Evolutionary conservation across 2,113 vertebrate genomes (phyloP), one percentile per base, ranked within the genome.

Genomic region (Pongo abelii): DNA sequence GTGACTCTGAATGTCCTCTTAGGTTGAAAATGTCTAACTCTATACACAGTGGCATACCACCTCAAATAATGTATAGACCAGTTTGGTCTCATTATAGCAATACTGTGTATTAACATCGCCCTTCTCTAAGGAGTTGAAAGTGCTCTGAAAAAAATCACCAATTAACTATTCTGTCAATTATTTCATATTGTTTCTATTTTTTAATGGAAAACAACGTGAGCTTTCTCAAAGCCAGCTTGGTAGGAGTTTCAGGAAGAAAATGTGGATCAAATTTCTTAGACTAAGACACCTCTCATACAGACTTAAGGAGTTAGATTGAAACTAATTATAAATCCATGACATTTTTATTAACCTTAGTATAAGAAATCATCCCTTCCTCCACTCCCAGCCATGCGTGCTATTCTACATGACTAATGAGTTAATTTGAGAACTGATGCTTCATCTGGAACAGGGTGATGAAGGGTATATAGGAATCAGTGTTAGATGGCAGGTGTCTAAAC

Each of bases 61-160:
- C 74, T 94, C 69, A 43, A 95, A 81, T 81, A 61, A 94, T 23
- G 77, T 67, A 23, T 43, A 87, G 50, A 46, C 18, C 18, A 64
- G 48, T 91, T 96, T 94, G 25, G 50, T 79, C 38, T 94, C 77
- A 74, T 89, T 81, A 70, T 77, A 78, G 59, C 27, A 92, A 61
- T 91, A 74, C 6, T 89, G 43, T 97, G 25, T 83, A 64, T 97
- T 92, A 77, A 84, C 97, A 83, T 89, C 86, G 40, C 30, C 8
- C 18, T 94, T 96, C 91, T 17, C 67, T 85, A 80, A 52, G 72
- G 78, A 93, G 16, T 22, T 87, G 64, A 93, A 96, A 84, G 43
- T 84, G 25, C 40, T 79, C 81, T 85, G 88, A 96, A 96, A 91
- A 96, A 97, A 85, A 91, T 95, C 93, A 22, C 57, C 95, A 95